Percentiles rank a stretch among this genome's conserved stretches.
phyloP scores from a whole-genome alignment of 2,797 vertebrate genomes.

The Tinamus major region DNA sequence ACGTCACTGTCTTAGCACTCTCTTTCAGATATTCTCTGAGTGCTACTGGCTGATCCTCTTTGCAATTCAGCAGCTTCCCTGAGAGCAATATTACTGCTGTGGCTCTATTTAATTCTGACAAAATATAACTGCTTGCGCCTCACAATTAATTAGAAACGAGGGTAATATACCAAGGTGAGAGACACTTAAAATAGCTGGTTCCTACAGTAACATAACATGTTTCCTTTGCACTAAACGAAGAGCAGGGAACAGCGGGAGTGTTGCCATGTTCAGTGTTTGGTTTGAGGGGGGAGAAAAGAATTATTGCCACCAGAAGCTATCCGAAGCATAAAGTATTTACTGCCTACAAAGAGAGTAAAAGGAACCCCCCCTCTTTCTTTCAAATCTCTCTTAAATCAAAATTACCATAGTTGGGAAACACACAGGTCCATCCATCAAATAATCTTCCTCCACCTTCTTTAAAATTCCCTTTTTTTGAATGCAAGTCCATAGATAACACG shows the following conservation, averaged over 20 bases:
- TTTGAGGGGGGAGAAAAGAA: neutral
- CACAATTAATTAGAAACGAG: neutral
- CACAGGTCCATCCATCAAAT: neutral
- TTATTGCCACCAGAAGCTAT: neutral
- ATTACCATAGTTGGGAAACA: neutral
- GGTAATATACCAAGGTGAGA: neutral
- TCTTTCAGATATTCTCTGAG: neutral
- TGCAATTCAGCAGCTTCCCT: neutral
- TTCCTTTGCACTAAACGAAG: neutral
- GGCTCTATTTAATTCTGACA: neutral
- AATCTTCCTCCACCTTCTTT: neutral
- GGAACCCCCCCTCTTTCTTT: neutral
- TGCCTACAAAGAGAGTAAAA: neutral
- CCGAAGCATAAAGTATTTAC: neutral
- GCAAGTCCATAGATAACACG: neutral
- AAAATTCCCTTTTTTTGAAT: neutral
- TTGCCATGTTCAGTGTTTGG: neutral
- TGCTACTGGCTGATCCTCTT: neutral
- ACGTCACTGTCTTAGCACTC: neutral
- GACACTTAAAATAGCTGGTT: neutral
- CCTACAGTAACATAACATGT: neutral
- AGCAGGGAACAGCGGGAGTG: neutral
- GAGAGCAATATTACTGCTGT: fast-evolving
- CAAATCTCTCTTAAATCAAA: neutral
- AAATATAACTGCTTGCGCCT: neutral